Evolutionary conservation across 2,888 invertebrate species (phyloP), one percentile per base, ranked within the genome.

Genomic region (Brachypterus glaber): DNA sequence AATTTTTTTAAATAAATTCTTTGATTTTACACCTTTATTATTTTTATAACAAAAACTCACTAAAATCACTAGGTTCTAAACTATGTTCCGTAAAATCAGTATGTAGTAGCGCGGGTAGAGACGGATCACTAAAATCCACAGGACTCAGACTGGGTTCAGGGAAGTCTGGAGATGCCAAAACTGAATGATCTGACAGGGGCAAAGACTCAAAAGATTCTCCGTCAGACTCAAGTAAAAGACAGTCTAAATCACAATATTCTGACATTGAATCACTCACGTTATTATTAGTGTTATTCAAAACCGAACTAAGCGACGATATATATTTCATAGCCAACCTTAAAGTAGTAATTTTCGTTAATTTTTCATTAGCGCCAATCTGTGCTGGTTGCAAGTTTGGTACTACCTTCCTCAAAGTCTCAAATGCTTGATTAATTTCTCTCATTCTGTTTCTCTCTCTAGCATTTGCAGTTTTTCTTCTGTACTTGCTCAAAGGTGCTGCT

Each of bases 351-450:
- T 91, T 91, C 32, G 91, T 91, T 46, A 88, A 69, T 62, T 87
- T 87, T 59, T 87, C 86, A 26, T 82, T 67, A 58, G 72, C 49
- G 57, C 52, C 70, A 4, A 64, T 63, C 39, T 44, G 51, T 32
- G 46, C 44, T 13, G 53, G 52, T 47, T 57, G 57, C 34, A 73
- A 72, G 4, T 73, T 70, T 4, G 91, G 91, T 8, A 92, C 81
- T 15, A 82, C 84, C 11, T 75, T 72, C 15, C 88, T 72, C 5
- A 92, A 69, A 2, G 79, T 74, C 59, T 90, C 90, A 64, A 91
- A 92, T 1, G 90, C 91, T 42, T 77, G 74, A 67, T 92, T 92
- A 51, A 92, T 90, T 61, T 90, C 90, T 33, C 84, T 72, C 90
- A 91, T 91, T 38, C 91, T 74, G 48, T 80, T 82, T 18, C 91